These are phyloP conservation scores for Neuroterus valhalla DNA, from an alignment of 1,140 invertebrate genomes.

Conservation along the genomic window DNA sequence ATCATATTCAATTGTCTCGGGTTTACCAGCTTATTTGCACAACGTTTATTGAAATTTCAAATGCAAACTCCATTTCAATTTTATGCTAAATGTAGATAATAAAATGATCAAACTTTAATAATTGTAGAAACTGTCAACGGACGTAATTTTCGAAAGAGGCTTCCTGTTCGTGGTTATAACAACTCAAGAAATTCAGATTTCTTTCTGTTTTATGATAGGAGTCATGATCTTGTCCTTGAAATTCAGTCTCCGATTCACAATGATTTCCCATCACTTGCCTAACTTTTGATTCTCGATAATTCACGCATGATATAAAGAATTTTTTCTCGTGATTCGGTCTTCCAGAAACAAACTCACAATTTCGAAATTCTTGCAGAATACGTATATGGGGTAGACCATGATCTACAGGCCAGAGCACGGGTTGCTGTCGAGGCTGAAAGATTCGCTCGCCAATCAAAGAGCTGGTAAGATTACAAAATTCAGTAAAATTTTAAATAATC, in stretches of 20 bases:
- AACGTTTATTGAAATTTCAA: no score
- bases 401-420: constrained; percentile 70
- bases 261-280: neutral
- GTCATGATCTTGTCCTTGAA: constrained; percentile 12
- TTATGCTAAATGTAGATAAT: no score
- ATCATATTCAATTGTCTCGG: neutral
- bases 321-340: neutral
- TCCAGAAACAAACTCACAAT: neutral
- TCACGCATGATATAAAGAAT: neutral
- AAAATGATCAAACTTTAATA: no score
- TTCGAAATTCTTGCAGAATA: constrained; percentile 65
- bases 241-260: neutral
- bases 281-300: constrained; percentile 23
- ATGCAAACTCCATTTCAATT: no score
- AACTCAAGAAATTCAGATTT: neutral
- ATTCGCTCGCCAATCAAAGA: constrained; percentile 61
- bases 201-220: neutral
- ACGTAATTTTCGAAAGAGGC: no score
- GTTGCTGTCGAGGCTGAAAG: constrained; percentile 72
- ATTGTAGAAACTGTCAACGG: no score
- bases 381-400: constrained; percentile 70
- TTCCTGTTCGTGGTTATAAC: no score
- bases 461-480: constrained; percentile 56
- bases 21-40: neutral
- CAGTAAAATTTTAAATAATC: constrained; percentile 1